Evolutionary conservation across 2,888 invertebrate genomes (phyloP).

Genomic region (Bembecia ichneumoniformis): DNA sequence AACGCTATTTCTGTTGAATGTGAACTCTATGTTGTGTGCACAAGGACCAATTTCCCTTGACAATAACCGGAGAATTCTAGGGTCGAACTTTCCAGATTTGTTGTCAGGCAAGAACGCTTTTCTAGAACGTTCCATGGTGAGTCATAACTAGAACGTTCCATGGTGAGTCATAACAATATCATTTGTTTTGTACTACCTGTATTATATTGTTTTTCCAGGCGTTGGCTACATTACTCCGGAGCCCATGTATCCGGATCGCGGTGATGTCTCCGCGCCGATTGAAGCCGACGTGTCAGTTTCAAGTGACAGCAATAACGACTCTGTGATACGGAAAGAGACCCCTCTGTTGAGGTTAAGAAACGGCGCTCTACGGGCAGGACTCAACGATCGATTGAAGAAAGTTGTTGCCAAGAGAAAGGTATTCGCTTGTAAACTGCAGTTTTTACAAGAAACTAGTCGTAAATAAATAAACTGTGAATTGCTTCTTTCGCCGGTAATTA

Average conservation of each 20-base stretch:
- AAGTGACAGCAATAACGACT: conserved; percentile 28
- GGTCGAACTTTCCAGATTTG: no score
- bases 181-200: no score
- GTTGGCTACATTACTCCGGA: conserved; percentile 75
- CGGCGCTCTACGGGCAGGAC: conserved; percentile 77
- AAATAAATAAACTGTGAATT: background rate
- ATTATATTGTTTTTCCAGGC: conserved; percentile 25
- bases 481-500: no score
- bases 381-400: conserved; percentile 72
- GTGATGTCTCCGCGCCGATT: conserved; percentile 55
- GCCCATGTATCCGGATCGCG: conserved; percentile 73
- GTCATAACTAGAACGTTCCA: no score
- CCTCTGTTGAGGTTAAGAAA: conserved; percentile 75
- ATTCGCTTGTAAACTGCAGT: no score
- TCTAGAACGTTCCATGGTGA: no score
- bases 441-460: background rate
- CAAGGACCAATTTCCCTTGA: no score
- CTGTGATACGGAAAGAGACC: conserved; percentile 36
- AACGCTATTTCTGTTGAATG: no score
- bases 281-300: conserved; percentile 38
- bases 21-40: no score
- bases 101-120: no score
- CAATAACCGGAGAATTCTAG: no score
- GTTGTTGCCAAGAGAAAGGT: conserved; percentile 66
- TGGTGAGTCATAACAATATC: no score